phyloP scores from a whole-genome alignment of 1,140 invertebrate genomes.

The Odontomachus brunneus region DNA sequence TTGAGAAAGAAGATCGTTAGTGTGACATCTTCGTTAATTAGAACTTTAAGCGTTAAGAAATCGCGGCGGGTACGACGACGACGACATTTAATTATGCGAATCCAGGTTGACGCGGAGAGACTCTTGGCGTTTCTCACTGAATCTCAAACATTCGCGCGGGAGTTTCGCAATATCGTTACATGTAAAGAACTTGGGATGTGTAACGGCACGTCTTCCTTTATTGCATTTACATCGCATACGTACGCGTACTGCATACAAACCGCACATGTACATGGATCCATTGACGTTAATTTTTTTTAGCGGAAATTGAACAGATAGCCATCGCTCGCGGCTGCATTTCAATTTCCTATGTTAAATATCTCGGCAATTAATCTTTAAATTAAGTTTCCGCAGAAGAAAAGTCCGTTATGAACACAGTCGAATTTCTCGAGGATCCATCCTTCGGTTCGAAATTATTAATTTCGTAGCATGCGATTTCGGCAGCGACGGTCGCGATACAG shows the following conservation, averaged over 20 bases:
- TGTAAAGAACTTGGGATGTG: conserved; percentile 1
- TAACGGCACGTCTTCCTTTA: conserved; percentile 2
- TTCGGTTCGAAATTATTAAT: no score
- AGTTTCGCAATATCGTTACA: conserved; percentile 20
- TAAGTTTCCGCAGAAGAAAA: not conserved
- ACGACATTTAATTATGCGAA: conserved; percentile 53
- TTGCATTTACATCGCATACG: not conserved
- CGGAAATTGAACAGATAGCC: not conserved
- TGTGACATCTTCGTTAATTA: conserved; percentile 50
- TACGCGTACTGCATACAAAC: not conserved
- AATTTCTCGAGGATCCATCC: no score
- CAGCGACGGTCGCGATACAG: no score
- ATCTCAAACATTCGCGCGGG: conserved; percentile 23
- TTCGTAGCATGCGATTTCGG: no score
- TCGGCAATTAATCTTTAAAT: not conserved
- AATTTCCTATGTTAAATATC: not conserved
- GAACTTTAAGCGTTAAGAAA: conserved; percentile 45
- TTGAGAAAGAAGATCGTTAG: conserved; percentile 50
- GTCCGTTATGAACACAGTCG: no score
- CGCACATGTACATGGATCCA: not conserved
- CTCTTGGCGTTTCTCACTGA: conserved; percentile 13
- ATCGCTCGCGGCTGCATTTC: not conserved
- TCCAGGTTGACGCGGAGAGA: conserved; percentile 29
- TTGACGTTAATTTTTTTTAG: conserved; percentile 11
- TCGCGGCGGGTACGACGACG: conserved; percentile 8